Evolutionary conservation across 2,797 vertebrate genomes (phyloP).

Genomic region (Sarcoramphus papa): DNA sequence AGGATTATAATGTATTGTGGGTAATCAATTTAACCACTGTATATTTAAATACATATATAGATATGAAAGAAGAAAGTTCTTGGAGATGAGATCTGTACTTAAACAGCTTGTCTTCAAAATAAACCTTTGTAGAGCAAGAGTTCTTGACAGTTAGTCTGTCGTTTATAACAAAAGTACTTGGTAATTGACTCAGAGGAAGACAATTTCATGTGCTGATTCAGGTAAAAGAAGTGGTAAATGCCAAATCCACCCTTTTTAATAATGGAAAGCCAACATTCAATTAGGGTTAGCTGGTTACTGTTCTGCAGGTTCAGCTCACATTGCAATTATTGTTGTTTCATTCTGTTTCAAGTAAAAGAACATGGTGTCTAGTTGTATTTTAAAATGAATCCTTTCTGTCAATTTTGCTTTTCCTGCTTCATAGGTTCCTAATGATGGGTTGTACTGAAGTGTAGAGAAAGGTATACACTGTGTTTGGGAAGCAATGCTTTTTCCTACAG

Average conservation of each 20-base stretch:
- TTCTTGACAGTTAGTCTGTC: background rate
- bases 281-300: conserved; percentile 26
- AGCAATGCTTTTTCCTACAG: background rate
- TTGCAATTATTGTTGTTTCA: conserved; percentile 25
- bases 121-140: background rate
- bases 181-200: background rate
- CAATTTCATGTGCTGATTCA: conserved; percentile 18
- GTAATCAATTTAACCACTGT: background rate
- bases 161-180: background rate
- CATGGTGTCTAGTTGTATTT: conserved; percentile 29
- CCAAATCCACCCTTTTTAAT: conserved; percentile 1
- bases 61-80: background rate
- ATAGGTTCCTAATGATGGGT: conserved; percentile 31
- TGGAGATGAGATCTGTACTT: background rate
- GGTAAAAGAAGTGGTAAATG: conserved; percentile 17
- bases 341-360: background rate
- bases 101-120: background rate
- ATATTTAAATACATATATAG: background rate
- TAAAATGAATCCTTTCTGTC: conserved; percentile 41
- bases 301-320: conserved; percentile 13
- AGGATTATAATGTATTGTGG: background rate
- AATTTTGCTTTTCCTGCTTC: conserved; percentile 56
- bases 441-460: background rate
- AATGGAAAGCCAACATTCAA: conserved; percentile 33
- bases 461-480: background rate